Evolutionary conservation across 2,888 invertebrate genomes (phyloP), one percentile per base, ranked within the genome.

Genomic region (Lasioglossum zephyrum): DNA sequence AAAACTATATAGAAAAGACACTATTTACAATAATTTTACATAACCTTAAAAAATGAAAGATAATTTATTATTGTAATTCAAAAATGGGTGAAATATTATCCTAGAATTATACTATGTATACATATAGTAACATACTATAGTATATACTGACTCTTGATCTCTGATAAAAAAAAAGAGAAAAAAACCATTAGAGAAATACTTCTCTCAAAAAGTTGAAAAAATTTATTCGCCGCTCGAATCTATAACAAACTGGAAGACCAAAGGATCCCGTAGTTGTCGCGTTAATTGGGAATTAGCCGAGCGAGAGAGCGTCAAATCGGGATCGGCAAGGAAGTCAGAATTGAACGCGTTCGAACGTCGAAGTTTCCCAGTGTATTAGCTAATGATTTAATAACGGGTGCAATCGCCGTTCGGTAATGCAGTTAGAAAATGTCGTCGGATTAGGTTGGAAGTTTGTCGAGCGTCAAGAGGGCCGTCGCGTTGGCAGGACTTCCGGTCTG

Each of bases 401-500:
- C 66, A 18, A 66, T 3, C 36, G 66, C 6, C 66, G 16, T 6
- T 16, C 16, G 16, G 6, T 66, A 47, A n/a, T 49, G 47, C 44
- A 36, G 47, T 18, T 26, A 39, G 18, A 47, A 57, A 82, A 75
- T 70, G 49, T 3, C 69, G 49, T n/a, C 36, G 31, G 31, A 39
- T 36, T 77, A 13, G 77, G 49, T 26, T 16, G 49, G 16, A 69
- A 49, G 36, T 77, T 69, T 18, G 13, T 5, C 36, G 47, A 3
- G 8, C 47, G 13, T n/a, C 49, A 39, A 47, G 66, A 49, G 47
- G 2, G 11, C n/a, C 47, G 57, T 60, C 66, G 22, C 57, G 74
- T 22, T 74, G 69, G 26, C n/a, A 70, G 69, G 63, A 73, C 75
- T 83, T 73, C 66, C 53, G 72, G 26, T 76, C 53, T 60, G 72